These are phyloP conservation scores for Rhynchopsitta pachyrhyncha DNA, from an alignment of 2,113 vertebrate genomes.

Conservation along the genomic window DNA sequence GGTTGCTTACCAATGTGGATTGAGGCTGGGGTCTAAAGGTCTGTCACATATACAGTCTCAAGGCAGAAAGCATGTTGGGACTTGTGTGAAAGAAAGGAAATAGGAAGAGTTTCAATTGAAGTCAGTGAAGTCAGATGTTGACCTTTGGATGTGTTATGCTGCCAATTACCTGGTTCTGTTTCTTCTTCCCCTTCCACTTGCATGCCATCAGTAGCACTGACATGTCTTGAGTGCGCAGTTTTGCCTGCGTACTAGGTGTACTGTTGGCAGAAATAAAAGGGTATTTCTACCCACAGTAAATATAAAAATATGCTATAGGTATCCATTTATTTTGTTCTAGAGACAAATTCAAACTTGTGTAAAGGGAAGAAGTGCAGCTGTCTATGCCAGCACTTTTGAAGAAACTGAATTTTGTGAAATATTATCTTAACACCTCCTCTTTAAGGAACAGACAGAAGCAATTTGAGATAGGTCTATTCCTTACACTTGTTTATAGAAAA, in stretches of 20 bases:
- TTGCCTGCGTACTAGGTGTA: background rate
- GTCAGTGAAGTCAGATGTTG: background rate
- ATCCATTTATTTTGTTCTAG: background rate
- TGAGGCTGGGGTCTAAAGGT: background rate
- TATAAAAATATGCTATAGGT: background rate
- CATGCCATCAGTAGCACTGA: background rate
- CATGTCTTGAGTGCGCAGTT: background rate
- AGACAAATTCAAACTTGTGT: rapidly evolving
- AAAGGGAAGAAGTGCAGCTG: background rate
- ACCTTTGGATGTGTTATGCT: background rate
- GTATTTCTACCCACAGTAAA: background rate
- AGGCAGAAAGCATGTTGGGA: background rate
- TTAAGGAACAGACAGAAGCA: background rate
- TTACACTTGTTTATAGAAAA: background rate
- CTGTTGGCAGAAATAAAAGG: background rate
- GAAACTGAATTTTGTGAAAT: background rate
- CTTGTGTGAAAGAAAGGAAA: background rate
- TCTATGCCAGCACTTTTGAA: background rate
- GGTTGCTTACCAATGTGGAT: background rate
- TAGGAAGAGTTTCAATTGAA: background rate
- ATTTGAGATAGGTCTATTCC: background rate
- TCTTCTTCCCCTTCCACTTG: background rate
- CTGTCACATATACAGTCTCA: background rate
- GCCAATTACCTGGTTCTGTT: background rate
- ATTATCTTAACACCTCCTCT: background rate